phyloP scores from a whole-genome alignment of 2,113 vertebrate species.

The Heterotilapia buettikoferi region DNA sequence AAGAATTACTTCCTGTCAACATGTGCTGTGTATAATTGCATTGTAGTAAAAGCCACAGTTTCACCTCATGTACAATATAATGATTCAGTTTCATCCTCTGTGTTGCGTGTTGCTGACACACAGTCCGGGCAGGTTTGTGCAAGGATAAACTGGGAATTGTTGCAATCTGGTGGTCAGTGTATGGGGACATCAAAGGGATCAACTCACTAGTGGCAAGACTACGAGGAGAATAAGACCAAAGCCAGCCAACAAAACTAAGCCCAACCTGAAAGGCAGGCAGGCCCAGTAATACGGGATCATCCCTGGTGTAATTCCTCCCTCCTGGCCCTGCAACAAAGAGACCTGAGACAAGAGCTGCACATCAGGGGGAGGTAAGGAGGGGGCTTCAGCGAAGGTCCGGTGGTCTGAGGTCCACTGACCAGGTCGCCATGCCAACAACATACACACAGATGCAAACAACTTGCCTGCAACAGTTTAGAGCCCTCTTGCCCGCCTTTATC shows the following conservation, averaged over 20 bases:
- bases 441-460: conserved; percentile 19
- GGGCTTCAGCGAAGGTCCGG: conserved; percentile 28
- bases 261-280: conserved; percentile 56
- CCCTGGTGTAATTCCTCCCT: conserved; percentile 66
- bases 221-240: conserved; percentile 54
- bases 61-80: background rate
- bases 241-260: conserved; percentile 57
- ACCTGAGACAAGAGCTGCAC: conserved; percentile 55
- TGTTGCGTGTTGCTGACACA: background rate
- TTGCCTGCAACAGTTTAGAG: conserved; percentile 46
- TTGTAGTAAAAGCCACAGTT: background rate
- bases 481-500: conserved; percentile 64
- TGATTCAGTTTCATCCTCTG: background rate
- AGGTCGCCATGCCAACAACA: conserved; percentile 70
- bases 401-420: conserved; percentile 51
- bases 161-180: conserved; percentile 42
- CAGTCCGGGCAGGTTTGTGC: background rate
- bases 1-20: background rate
- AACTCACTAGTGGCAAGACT: conserved; percentile 38
- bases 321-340: conserved; percentile 60
- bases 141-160: conserved; percentile 15
- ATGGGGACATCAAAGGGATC: conserved; percentile 62
- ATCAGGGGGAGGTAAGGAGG: conserved; percentile 29
- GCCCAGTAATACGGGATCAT: conserved; percentile 69
- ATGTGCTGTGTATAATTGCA: accelerated